Percentiles rank a stretch among this genome's conserved stretches.
phyloP scores from a whole-genome alignment of 1,140 invertebrate genomes.

The Lepidurus packardi region DNA sequence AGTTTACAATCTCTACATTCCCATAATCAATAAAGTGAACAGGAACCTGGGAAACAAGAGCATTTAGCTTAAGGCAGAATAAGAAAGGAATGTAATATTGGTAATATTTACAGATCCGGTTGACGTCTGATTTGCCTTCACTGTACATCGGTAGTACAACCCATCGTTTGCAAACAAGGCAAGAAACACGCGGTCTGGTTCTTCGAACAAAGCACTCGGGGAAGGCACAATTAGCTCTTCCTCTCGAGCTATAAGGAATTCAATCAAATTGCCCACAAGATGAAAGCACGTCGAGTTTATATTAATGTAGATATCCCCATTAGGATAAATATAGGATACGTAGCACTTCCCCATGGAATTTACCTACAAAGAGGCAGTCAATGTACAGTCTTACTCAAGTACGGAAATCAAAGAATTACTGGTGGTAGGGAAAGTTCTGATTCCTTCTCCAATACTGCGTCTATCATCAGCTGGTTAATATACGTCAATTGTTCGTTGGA shows the following conservation, averaged over 20 bases:
- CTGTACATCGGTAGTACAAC: neutral
- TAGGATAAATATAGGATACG: neutral
- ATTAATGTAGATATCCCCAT: neutral
- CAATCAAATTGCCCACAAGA: neutral
- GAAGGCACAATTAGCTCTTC: neutral
- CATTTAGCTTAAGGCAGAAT: neutral
- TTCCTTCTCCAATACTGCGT: neutral
- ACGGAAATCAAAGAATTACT: neutral
- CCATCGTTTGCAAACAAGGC: constrained; percentile 8
- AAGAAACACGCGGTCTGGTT: neutral
- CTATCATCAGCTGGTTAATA: neutral
- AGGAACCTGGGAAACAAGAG: neutral
- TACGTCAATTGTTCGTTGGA: neutral
- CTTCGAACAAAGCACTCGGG: neutral
- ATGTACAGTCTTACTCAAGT: neutral
- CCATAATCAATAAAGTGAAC: constrained; percentile 8
- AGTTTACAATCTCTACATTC: neutral
- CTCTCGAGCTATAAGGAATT: neutral
- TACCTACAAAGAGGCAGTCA: neutral
- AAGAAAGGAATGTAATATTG: neutral
- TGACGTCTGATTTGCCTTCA: neutral
- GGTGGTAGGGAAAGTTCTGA: neutral
- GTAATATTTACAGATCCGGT: neutral
- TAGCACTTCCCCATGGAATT: constrained; percentile 3
- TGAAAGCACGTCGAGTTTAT: neutral